Percentiles rank a stretch among this genome's conserved stretches.
These are phyloP conservation scores for Plagiodera versicolora DNA, from an alignment of 2,888 invertebrate species.

Conservation along the genomic window DNA sequence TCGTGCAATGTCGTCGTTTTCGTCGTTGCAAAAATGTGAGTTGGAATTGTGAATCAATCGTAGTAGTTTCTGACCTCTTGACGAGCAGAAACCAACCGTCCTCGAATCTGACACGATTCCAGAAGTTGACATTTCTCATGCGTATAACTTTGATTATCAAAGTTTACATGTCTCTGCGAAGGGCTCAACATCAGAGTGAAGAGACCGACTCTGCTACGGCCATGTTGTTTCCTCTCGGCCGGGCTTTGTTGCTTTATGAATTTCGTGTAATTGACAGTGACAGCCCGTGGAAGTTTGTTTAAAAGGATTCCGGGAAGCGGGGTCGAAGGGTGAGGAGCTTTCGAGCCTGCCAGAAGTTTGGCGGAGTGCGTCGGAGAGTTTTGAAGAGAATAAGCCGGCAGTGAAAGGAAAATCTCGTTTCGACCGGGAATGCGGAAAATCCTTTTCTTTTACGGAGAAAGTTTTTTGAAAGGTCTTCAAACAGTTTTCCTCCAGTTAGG, in stretches of 20 bases:
- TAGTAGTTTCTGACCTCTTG: no score
- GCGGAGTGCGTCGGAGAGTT: conserved; percentile 3
- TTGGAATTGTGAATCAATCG: no score
- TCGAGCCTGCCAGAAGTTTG: conserved; percentile 4
- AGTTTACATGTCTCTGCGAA: conserved; percentile 7
- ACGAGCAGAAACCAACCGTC: neutral
- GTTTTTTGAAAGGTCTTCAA: neutral
- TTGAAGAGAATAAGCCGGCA: neutral
- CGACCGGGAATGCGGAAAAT: neutral
- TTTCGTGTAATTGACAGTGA: conserved; percentile 18
- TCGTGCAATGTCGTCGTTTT: no score
- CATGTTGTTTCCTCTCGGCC: conserved; percentile 4
- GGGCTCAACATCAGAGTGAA: neutral
- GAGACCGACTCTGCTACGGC: no score
- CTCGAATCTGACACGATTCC: conserved; percentile 7
- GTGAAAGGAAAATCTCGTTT: conserved; percentile 1
- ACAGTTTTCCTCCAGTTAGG: neutral
- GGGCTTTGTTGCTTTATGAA: conserved; percentile 10
- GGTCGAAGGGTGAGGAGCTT: neutral
- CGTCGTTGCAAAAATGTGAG: no score
- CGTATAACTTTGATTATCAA: conserved; percentile 16
- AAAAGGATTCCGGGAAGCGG: conserved; percentile 6
- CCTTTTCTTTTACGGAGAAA: neutral
- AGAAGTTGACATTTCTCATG: neutral
- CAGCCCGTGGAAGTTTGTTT: conserved; percentile 11